Evolutionary conservation across 2,113 vertebrate genomes (phyloP).

Genomic region (Puffinus mauretanicus): DNA sequence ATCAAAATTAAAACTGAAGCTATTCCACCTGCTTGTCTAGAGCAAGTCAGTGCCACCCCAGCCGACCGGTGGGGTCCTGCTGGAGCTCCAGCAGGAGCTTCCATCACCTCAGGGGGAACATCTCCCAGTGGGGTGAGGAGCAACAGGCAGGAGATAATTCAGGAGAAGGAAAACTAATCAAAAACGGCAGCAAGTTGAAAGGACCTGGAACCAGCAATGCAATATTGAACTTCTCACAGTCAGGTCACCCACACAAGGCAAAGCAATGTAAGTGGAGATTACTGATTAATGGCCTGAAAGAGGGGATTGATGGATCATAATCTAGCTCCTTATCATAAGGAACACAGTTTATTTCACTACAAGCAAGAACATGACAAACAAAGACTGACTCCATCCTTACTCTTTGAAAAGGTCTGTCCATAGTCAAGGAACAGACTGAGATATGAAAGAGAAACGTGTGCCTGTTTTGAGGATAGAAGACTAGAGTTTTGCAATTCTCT

Average conservation of each 20-base stretch:
- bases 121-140: neutral
- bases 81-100: neutral
- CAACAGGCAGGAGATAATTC: neutral
- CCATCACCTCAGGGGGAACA: neutral
- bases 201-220: neutral
- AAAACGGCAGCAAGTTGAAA: neutral
- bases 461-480: neutral
- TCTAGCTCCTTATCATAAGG: neutral
- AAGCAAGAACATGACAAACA: neutral
- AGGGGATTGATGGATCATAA: neutral
- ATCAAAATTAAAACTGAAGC: neutral
- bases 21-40: neutral
- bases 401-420: slow-evolving; percentile 19
- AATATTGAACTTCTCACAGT: neutral
- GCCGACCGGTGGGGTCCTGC: rapidly evolving
- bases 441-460: neutral
- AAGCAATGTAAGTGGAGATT: neutral
- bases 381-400: neutral
- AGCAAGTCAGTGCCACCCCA: neutral
- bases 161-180: neutral
- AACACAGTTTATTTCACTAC: neutral
- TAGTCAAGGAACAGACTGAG: slow-evolving; percentile 11
- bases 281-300: neutral
- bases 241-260: neutral
- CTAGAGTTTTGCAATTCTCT: neutral